Evolutionary conservation across 2,888 invertebrate genomes (phyloP).

Genomic region (Choreutis nemorana): DNA sequence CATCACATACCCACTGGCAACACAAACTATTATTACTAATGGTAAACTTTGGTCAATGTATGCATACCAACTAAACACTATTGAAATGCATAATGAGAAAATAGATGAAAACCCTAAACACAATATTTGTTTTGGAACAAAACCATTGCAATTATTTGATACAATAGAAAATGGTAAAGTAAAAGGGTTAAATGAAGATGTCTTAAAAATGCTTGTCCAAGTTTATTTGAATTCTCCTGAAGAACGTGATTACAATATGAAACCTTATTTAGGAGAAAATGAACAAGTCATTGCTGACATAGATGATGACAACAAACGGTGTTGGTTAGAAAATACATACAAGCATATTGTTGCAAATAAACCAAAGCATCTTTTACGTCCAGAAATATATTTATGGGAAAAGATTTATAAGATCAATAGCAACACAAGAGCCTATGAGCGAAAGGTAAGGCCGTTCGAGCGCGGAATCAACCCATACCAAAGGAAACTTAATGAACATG

Average conservation of each 20-base stretch:
- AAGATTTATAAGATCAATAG: slow-evolving; percentile 79
- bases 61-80: slow-evolving; percentile 92
- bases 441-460: slow-evolving; percentile 76
- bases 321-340: slow-evolving; percentile 74
- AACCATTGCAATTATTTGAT: slow-evolving; percentile 77
- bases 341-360: slow-evolving; percentile 76
- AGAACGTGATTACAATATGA: slow-evolving; percentile 69
- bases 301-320: slow-evolving; percentile 70
- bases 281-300: slow-evolving; percentile 72
- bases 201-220: slow-evolving; percentile 75
- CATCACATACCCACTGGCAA: slow-evolving; percentile 87
- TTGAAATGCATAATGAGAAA: slow-evolving; percentile 69
- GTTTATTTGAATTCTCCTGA: slow-evolving; percentile 77
- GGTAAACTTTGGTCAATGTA: slow-evolving; percentile 88
- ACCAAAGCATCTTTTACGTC: slow-evolving; percentile 65
- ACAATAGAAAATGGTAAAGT: slow-evolving; percentile 75
- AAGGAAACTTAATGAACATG: slow-evolving; percentile 73
- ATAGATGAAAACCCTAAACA: slow-evolving; percentile 71
- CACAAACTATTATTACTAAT: slow-evolving; percentile 89
- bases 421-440: slow-evolving; percentile 73
- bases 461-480: slow-evolving; percentile 64
- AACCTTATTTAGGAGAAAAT: slow-evolving; percentile 73
- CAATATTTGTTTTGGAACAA: slow-evolving; percentile 84
- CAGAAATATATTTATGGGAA: slow-evolving; percentile 85
- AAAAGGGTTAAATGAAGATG: slow-evolving; percentile 81